Evolutionary conservation across 2,113 vertebrate species (phyloP).

Genomic region (Oryzias melastigma): DNA sequence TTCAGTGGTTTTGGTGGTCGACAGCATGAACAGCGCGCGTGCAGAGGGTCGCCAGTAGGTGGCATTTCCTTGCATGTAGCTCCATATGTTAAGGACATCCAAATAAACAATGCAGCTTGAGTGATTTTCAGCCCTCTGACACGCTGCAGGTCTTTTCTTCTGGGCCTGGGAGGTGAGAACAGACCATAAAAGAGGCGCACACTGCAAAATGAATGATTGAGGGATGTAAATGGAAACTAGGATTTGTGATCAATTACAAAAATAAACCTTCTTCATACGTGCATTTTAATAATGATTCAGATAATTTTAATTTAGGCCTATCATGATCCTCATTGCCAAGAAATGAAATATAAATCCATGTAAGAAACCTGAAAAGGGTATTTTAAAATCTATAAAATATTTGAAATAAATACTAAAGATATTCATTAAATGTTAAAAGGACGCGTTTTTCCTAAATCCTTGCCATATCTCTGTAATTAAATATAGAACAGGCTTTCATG

Average conservation of each 20-base stretch:
- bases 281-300: not conserved
- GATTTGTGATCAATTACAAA: no score
- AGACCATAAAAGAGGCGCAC: no score
- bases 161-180: slow-evolving; percentile 15
- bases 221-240: no score
- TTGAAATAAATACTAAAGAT: no score
- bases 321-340: not conserved
- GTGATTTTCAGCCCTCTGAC: not conserved
- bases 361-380: no score
- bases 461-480: no score
- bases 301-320: not conserved
- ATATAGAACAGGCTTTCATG: not conserved
- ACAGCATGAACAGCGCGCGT: slow-evolving; percentile 12
- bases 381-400: no score
- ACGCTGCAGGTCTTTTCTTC: slow-evolving; percentile 14
- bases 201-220: no score
- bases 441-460: no score
- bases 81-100: slow-evolving; percentile 39
- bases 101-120: slow-evolving; percentile 27
- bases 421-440: no score
- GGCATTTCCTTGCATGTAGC: slow-evolving; percentile 27
- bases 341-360: not conserved
- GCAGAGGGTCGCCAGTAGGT: slow-evolving; percentile 48
- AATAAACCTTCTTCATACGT: no score
- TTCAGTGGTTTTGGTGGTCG: not conserved